Percentiles rank a stretch among this genome's conserved stretches.
These are phyloP conservation scores for Beris chalybata DNA, from an alignment of 2,888 invertebrate species.

Conservation along the genomic window DNA sequence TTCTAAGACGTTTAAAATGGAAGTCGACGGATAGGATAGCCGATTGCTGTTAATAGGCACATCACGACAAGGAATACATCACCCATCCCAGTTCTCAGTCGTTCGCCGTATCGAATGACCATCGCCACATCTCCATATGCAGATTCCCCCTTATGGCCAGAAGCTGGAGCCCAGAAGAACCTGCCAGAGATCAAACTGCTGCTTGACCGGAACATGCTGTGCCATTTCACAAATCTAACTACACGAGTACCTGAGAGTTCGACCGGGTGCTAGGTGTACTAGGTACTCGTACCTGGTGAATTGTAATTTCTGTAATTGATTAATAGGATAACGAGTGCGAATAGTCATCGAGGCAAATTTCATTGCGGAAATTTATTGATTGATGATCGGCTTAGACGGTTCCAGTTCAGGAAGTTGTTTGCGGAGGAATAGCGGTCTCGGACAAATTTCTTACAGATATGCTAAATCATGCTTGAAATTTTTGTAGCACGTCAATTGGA, in stretches of 20 bases:
- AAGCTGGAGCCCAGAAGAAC: too few species aligned
- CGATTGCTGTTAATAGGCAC: constrained; percentile 4
- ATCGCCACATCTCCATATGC: too few species aligned
- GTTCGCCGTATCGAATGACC: background rate
- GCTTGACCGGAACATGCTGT: constrained; percentile 12
- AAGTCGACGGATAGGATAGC: background rate
- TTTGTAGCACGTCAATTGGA: too few species aligned
- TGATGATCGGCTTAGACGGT: too few species aligned
- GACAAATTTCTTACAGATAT: too few species aligned
- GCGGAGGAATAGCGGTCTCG: too few species aligned
- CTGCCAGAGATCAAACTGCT: background rate
- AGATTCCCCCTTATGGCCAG: too few species aligned
- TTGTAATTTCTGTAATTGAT: constrained; percentile 31
- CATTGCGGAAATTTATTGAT: too few species aligned
- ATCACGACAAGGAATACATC: constrained; percentile 4
- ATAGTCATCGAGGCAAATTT: constrained; percentile 15
- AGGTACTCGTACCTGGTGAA: constrained; percentile 2
- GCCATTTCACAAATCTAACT: constrained; percentile 14
- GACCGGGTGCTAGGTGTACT: background rate
- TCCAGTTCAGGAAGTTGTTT: too few species aligned
- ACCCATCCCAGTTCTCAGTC: background rate
- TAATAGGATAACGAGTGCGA: constrained; percentile 31
- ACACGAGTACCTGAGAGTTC: background rate
- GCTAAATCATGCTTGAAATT: too few species aligned
- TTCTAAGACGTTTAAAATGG: background rate